These are phyloP conservation scores for Loripinus fragilis DNA, from an alignment of 2,888 invertebrate species.

Conservation along the genomic window DNA sequence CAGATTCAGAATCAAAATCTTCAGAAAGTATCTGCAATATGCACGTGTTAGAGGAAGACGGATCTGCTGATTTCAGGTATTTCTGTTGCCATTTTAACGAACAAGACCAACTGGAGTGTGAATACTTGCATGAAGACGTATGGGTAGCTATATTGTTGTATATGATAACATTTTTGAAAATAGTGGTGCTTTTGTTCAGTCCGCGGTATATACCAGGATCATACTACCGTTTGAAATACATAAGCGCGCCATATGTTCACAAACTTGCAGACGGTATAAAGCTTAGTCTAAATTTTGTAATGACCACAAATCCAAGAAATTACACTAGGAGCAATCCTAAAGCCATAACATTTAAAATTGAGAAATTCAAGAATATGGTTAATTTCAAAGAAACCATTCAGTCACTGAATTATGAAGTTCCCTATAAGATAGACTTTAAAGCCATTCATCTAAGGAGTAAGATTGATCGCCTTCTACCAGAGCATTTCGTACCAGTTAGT, in stretches of 20 bases:
- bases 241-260: slow-evolving; percentile 16
- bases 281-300: slow-evolving; percentile 20
- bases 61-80: slow-evolving; percentile 43
- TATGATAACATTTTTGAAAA: slow-evolving; percentile 67
- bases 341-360: slow-evolving; percentile 32
- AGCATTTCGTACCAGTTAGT: slow-evolving; percentile 68
- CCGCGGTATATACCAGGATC: slow-evolving; percentile 71
- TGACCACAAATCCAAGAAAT: slow-evolving; percentile 34
- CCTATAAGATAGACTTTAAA: slow-evolving; percentile 49
- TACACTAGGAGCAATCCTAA: slow-evolving; percentile 21
- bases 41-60: slow-evolving; percentile 38
- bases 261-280: slow-evolving; percentile 16
- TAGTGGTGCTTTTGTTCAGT: slow-evolving; percentile 71
- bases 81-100: slow-evolving; percentile 40
- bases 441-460: slow-evolving; percentile 63
- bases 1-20: slow-evolving; percentile 9
- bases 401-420: slow-evolving; percentile 34
- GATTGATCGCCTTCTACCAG: slow-evolving; percentile 61
- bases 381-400: slow-evolving; percentile 42
- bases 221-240: slow-evolving; percentile 60
- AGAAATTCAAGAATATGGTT: slow-evolving; percentile 39
- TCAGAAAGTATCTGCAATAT: slow-evolving; percentile 66
- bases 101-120: slow-evolving; percentile 26
- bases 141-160: slow-evolving; percentile 67
- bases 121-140: slow-evolving; percentile 51